Conservation (phyloP, 1,140 invertebrate species). For the Drosophila asahinai region DNA sequence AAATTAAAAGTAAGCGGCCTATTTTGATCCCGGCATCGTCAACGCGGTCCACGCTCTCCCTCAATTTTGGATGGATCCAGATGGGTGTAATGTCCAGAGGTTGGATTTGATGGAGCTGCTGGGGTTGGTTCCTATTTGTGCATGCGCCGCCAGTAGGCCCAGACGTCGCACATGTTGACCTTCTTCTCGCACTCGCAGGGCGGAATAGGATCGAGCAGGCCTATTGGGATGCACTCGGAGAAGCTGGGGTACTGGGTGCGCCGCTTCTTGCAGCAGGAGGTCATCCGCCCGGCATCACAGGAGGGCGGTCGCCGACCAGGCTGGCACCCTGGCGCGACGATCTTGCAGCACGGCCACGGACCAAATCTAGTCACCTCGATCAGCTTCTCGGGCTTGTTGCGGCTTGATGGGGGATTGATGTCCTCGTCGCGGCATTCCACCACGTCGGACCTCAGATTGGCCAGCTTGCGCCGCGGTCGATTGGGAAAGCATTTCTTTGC, state of each 20-base stretch:
- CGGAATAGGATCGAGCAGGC: slow-evolving; percentile 4
- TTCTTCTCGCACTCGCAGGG: slow-evolving; percentile 41
- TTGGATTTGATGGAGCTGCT: too few species aligned
- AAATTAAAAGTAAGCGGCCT: too few species aligned
- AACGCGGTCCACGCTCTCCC: not conserved
- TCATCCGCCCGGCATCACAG: not conserved
- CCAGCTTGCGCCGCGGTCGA: not conserved
- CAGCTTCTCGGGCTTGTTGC: slow-evolving; percentile 1
- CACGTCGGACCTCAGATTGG: not conserved
- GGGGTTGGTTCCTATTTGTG: too few species aligned
- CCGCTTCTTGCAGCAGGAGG: slow-evolving; percentile 40
- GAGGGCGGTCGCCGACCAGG: not conserved
- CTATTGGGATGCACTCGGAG: slow-evolving; percentile 40
- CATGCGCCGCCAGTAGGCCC: slow-evolving; percentile 16
- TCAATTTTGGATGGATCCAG: not conserved
- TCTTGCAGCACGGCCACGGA: slow-evolving; percentile 35
- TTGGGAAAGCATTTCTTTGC: slow-evolving; percentile 13
- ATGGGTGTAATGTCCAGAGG: not conserved
- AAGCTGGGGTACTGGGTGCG: slow-evolving; percentile 45
- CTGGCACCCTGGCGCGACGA: slow-evolving; percentile 5
- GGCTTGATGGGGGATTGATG: not conserved
- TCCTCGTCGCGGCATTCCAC: not conserved
- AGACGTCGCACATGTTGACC: slow-evolving; percentile 32
- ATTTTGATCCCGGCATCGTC: not conserved
- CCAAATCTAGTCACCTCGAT: not conserved